These are phyloP conservation scores for Festucalex cinctus DNA, from an alignment of 2,113 vertebrate species.

Conservation along the genomic window DNA sequence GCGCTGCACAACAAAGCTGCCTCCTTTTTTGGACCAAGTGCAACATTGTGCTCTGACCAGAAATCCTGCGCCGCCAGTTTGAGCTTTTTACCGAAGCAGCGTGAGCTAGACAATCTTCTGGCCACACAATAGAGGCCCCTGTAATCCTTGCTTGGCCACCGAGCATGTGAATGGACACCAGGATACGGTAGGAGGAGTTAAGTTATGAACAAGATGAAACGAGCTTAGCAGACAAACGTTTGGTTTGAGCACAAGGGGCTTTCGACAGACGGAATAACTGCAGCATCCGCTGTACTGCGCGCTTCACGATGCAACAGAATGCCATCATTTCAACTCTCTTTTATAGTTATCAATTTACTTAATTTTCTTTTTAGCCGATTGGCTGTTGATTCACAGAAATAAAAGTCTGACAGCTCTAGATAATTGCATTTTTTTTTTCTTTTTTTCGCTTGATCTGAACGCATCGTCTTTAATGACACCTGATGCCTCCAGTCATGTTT, in stretches of 20 bases:
- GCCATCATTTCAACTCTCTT: background rate
- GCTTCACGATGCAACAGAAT: background rate
- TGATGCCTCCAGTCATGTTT: background rate
- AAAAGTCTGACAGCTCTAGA: background rate
- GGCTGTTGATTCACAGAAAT: background rate
- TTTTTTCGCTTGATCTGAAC: too few species aligned
- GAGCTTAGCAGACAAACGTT: slow-evolving; percentile 44
- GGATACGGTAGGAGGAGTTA: background rate
- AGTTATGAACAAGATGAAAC: slow-evolving; percentile 22
- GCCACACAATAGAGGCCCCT: slow-evolving; percentile 53
- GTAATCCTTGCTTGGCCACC: slow-evolving; percentile 50
- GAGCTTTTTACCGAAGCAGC: slow-evolving; percentile 38
- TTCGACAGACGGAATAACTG: background rate
- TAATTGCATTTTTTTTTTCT: background rate
- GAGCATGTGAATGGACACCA: slow-evolving; percentile 17
- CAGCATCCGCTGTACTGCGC: background rate
- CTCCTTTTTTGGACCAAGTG: slow-evolving; percentile 32
- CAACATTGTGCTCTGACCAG: slow-evolving; percentile 48
- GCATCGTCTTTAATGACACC: slow-evolving; percentile 3
- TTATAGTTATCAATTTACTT: background rate
- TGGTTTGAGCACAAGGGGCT: slow-evolving; percentile 26
- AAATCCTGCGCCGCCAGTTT: slow-evolving; percentile 51
- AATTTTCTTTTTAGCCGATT: background rate
- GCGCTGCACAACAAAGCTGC: slow-evolving; percentile 31
- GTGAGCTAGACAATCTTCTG: slow-evolving; percentile 39